Percentiles rank a stretch among this genome's conserved stretches.
Evolutionary conservation across 1,140 invertebrate species (phyloP).

Genomic region (Nephotettix cincticeps): DNA sequence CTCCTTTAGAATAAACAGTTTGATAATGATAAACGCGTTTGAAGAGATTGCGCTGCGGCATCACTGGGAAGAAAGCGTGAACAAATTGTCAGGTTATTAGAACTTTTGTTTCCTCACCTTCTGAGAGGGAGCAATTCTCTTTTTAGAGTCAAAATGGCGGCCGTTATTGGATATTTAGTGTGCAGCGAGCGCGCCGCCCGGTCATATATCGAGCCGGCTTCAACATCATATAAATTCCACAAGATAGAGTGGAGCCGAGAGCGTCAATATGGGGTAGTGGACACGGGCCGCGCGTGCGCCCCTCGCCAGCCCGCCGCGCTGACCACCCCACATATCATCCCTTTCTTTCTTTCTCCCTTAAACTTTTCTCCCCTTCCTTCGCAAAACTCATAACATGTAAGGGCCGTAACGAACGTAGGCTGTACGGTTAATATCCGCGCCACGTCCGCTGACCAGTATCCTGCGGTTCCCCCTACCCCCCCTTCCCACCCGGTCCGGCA

Average conservation of each 20-base stretch:
- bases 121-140: constrained; percentile 22
- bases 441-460: constrained; percentile 29
- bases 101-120: constrained; percentile 1
- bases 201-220: constrained; percentile 32
- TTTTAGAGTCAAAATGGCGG: constrained; percentile 33
- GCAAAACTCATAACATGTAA: constrained; percentile 33
- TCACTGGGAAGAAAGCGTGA: no score
- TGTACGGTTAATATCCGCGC: constrained; percentile 29
- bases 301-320: background rate
- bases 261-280: constrained; percentile 23
- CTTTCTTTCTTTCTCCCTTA: constrained; percentile 30
- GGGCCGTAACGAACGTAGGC: constrained; percentile 15
- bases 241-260: constrained; percentile 27
- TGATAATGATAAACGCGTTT: no score
- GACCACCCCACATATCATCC: constrained; percentile 31
- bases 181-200: constrained; percentile 6
- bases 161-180: constrained; percentile 31
- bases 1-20: no score
- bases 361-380: constrained; percentile 29
- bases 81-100: background rate
- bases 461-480: background rate
- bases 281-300: constrained; percentile 9
- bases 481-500: background rate
- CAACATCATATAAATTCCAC: constrained; percentile 33
- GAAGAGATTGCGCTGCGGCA: no score